Base-by-base conservation (phyloP, 2,888 invertebrate genomes). In the Eupithecia vulgata region DNA sequence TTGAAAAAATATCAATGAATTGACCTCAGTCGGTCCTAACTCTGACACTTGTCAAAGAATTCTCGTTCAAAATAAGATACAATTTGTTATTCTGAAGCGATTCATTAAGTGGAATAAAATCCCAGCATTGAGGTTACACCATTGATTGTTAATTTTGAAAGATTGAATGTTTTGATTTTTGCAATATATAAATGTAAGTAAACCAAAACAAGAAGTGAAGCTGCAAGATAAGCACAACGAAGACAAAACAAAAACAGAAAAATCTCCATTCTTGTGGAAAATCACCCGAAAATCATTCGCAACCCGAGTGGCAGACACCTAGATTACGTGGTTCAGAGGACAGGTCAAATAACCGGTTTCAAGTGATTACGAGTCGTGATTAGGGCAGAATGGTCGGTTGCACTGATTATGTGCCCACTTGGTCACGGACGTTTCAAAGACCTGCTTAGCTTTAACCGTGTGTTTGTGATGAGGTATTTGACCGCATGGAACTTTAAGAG, bases 271-370 rank as follows among this genome's bases (percentile, higher is more conserved):
- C 34, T 17, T 34, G 61, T 65, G 65, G 40, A 68, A 66, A 57
- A 42, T 64, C 6, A 21, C 64, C 74, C 59, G 34, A 66, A 68
- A 73, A 74, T 74, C 73, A 78, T 73, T 40, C 65, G 34, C 67
- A 21, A 42, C 52, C 59, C 68, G 67, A 64, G 68, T 79, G 74
- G 67, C 48, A 69, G 45, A 67, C 66, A 73, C 73, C 21, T 57
- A 52, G 57, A 57, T 57, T 52, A 57, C 25, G 40, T 40, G 67
- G 76, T 62, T 75, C 74, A 76, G 42, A 70, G 66, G 42, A 45
- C 40, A 67, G 78, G 71, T 76, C 76, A 61, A 48, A 30, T 68
- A 80, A 80, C 79, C 73, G 79, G 79, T 80, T 80, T 68, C 34
- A 7, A 71, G 73, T 64, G 37, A 35, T 35, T 64, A 64, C 35